Percentiles rank a stretch among this genome's conserved stretches.
phyloP scores from a whole-genome alignment of 2,888 invertebrate species.

The Branchipolynoe longqiensis region DNA sequence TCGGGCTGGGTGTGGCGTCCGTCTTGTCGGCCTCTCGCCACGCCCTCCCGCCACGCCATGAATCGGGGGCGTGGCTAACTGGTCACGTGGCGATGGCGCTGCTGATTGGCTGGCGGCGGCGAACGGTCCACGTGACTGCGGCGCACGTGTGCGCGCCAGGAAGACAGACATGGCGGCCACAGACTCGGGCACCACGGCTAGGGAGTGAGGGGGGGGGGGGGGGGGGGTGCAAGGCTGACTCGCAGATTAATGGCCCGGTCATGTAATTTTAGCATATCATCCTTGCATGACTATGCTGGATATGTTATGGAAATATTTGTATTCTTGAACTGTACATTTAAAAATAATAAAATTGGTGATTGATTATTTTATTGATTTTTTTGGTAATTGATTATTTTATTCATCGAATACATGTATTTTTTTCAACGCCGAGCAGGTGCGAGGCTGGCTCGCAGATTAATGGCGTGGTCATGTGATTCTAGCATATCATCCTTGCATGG shows the following conservation, averaged over 20 bases:
- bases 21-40: not conserved
- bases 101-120: slow-evolving; percentile 7
- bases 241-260: not conserved
- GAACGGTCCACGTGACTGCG: slow-evolving; percentile 35
- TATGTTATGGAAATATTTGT: too few species aligned
- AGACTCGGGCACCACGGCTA: not conserved
- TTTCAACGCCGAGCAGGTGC: too few species aligned
- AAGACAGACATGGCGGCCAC: slow-evolving; percentile 18
- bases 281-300: too few species aligned
- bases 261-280: not conserved
- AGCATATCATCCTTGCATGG: too few species aligned
- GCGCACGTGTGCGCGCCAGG: slow-evolving; percentile 6
- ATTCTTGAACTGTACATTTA: too few species aligned
- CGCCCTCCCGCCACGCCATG: not conserved
- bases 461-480: too few species aligned
- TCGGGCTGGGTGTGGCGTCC: too few species aligned
- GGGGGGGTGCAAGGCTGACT: not conserved
- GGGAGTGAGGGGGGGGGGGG: not conserved
- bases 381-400: too few species aligned
- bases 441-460: too few species aligned
- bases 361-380: too few species aligned
- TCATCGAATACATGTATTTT: too few species aligned
- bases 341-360: too few species aligned
- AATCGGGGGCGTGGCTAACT: slow-evolving; percentile 38
- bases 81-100: slow-evolving; percentile 35